Evolutionary conservation across 2,888 invertebrate species (phyloP), one percentile per base, ranked within the genome.

Genomic region (Nemotelus pantherinus): DNA sequence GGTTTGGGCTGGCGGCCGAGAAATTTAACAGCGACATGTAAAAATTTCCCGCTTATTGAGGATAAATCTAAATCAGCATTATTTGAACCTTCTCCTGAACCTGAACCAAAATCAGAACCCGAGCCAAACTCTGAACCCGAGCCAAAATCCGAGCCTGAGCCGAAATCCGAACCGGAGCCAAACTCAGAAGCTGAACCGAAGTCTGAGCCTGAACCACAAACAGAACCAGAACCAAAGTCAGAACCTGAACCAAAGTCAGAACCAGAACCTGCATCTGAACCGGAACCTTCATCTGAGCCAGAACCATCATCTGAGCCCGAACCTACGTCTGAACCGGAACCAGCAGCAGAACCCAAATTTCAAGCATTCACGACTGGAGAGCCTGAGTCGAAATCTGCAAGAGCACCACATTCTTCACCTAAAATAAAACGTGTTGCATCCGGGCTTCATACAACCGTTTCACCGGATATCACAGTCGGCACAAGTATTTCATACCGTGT

Each of bases 1-100:
- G 91, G 93, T 5, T 82, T 98, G 4, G 98, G 98, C n/a, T 98
- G 98, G 97, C 89, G 97, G 77, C 96, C 98, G 0, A 89, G 89
- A 58, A 90, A 90, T 7, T 83, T 95, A 77, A 94, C 93, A 0
- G 91, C 93, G 41, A 89, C 90, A 75, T 96, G 96, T 84, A 93
- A 93, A 83, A 93, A 94, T 82, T 95, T 95, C 85, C 96, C 96
- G 0, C 89, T 92, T 0, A 89, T 93, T 48, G 88, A 87, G 7
- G 90, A 89, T 63, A 85, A 83, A 53, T 85, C 84, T 77, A 79
- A 83, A 60, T 84, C 81, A 0, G 85, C 84, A 6, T 85, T 86
- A 80, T 83, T 86, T 0, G 88, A 88, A 78, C 84, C 88, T 0
- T 85, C 84, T 79, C 84, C 87, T 0, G 87, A 88, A 79, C 86